Evolutionary conservation across 2,797 vertebrate genomes (phyloP).

Genomic region (Sphaeramia orbicularis): DNA sequence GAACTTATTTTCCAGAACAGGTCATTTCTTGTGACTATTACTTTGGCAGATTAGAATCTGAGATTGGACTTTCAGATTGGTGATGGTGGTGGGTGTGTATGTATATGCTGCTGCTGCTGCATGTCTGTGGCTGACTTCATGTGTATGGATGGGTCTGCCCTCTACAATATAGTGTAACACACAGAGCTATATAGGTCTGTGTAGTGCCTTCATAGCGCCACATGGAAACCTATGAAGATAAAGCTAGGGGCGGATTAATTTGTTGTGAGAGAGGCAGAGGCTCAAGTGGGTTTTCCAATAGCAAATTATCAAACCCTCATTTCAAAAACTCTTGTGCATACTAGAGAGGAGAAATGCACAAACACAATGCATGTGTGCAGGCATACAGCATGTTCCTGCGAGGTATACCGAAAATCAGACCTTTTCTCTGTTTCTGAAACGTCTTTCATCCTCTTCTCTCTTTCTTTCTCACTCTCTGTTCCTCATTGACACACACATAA

Average conservation of each 20-base stretch:
- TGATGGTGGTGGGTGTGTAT: constrained; percentile 25
- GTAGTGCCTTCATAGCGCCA: constrained; percentile 51
- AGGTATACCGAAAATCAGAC: constrained; percentile 7
- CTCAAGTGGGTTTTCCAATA: constrained; percentile 86
- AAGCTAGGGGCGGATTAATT: constrained; percentile 74
- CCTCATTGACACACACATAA: constrained; percentile 32
- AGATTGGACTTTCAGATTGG: constrained; percentile 67
- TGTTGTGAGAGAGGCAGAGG: constrained; percentile 74
- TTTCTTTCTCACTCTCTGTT: constrained; percentile 22
- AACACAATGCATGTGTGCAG: constrained; percentile 66
- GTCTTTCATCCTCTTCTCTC: constrained; percentile 24
- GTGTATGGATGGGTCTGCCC: constrained; percentile 21
- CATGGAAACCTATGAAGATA: constrained; percentile 76
- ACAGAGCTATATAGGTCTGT: constrained; percentile 41
- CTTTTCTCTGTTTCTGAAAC: constrained; percentile 28
- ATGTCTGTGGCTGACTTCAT: too few species aligned
- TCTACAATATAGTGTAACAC: constrained; percentile 36
- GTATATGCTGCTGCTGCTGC: neutral
- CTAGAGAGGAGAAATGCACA: constrained; percentile 64
- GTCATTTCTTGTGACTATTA: constrained; percentile 75
- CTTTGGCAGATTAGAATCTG: constrained; percentile 74
- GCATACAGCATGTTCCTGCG: constrained; percentile 43
- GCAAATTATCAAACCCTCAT: constrained; percentile 89
- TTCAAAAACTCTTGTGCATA: constrained; percentile 75
- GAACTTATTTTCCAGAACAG: constrained; percentile 66